Conservation (phyloP, 2,113 vertebrate species). For the Psophia crepitans region DNA sequence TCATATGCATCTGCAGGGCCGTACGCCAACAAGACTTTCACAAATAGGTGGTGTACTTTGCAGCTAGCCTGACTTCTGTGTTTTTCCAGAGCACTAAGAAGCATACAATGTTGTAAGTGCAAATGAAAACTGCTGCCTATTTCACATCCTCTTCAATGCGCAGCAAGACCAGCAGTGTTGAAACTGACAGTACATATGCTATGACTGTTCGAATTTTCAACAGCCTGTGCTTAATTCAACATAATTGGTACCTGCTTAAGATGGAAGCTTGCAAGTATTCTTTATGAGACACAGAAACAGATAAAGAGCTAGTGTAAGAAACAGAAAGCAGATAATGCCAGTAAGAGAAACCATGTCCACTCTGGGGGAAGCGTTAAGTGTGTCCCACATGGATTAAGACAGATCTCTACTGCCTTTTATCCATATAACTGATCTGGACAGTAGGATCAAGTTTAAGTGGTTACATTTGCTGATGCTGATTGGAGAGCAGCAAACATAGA, state of each 20-base stretch:
- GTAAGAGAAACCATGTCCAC: slow-evolving; percentile 50
- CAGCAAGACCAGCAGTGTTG: not conserved
- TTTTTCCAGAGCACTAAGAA: not conserved
- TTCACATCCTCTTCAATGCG: slow-evolving; percentile 48
- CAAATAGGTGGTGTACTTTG: not conserved
- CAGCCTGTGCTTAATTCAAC: slow-evolving; percentile 60
- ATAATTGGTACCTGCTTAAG: slow-evolving; percentile 69
- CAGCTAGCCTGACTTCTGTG: not conserved
- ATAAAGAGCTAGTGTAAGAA: slow-evolving; percentile 70
- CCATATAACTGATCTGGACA: slow-evolving; percentile 71
- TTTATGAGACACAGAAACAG: slow-evolving; percentile 61
- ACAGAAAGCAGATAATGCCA: slow-evolving; percentile 71
- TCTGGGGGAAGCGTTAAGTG: slow-evolving; percentile 39
- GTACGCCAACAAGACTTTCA: not conserved
- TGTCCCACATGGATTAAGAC: slow-evolving; percentile 52
- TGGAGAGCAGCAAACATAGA: slow-evolving; percentile 42
- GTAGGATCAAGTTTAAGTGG: slow-evolving; percentile 72
- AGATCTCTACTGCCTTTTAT: slow-evolving; percentile 71
- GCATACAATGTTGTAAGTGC: not conserved
- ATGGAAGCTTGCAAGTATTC: slow-evolving; percentile 49
- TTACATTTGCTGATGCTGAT: slow-evolving; percentile 66
- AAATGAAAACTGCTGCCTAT: not conserved
- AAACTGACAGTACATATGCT: slow-evolving; percentile 58
- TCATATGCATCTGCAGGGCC: not conserved
- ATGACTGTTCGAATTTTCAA: slow-evolving; percentile 65